These are phyloP conservation scores for Ceriagrion tenellum DNA, from an alignment of 2,888 invertebrate genomes.

Conservation along the genomic window DNA sequence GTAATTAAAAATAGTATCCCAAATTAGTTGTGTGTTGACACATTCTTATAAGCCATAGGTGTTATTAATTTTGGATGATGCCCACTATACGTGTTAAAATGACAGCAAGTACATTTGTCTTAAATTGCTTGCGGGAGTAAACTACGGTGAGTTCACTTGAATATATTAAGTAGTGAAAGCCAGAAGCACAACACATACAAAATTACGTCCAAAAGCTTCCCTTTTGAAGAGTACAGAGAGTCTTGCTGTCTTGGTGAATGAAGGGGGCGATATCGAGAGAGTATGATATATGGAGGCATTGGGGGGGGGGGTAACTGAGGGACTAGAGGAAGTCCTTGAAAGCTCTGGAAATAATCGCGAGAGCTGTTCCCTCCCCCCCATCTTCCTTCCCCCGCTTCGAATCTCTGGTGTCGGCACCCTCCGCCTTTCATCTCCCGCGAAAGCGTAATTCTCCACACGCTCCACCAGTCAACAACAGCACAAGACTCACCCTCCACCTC, in stretches of 20 bases:
- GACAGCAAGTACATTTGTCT: too few relatives aligned
- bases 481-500: background rate
- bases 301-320: background rate
- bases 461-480: slow-evolving; percentile 60
- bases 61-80: too few relatives aligned
- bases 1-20: too few relatives aligned
- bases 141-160: too few relatives aligned
- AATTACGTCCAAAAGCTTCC: background rate
- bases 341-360: slow-evolving; percentile 64
- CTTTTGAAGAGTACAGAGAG: background rate
- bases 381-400: background rate
- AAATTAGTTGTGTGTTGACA: too few relatives aligned
- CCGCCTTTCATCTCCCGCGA: slow-evolving; percentile 53
- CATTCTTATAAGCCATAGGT: too few relatives aligned
- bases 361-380: background rate
- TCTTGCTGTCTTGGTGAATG: background rate
- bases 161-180: too few relatives aligned
- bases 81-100: too few relatives aligned
- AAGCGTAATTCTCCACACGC: slow-evolving; percentile 64
- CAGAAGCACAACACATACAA: too few relatives aligned
- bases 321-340: slow-evolving; percentile 12
- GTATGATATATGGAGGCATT: background rate
- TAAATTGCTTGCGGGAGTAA: too few relatives aligned
- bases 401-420: slow-evolving; percentile 62
- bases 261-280: background rate